Percentiles rank a stretch among this genome's conserved stretches.
phyloP scores from a whole-genome alignment of 2,888 invertebrate genomes.

The Phanerotoma sp. region DNA sequence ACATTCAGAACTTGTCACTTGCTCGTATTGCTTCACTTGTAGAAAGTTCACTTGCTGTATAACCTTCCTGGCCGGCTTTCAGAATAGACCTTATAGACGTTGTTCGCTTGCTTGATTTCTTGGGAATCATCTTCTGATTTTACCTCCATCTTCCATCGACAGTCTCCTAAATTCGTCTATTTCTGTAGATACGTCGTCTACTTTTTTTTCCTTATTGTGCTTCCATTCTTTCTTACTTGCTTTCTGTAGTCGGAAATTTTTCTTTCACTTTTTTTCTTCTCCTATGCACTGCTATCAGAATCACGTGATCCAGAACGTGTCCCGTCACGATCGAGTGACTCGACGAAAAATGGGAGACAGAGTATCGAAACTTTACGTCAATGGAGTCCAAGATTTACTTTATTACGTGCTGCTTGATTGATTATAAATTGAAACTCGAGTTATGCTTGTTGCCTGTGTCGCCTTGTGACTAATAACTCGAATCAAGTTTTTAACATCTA shows the following conservation, averaged over 20 bases:
- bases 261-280: slow-evolving; percentile 6
- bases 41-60: slow-evolving; percentile 11
- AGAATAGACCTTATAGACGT: neutral
- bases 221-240: neutral
- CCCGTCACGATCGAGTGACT: slow-evolving; percentile 18
- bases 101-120: neutral
- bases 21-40: slow-evolving; percentile 41
- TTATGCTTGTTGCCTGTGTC: slow-evolving; percentile 3
- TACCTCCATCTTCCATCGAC: no score
- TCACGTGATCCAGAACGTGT: slow-evolving; percentile 22
- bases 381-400: slow-evolving; percentile 1
- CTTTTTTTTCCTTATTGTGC: no score
- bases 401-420: slow-evolving; percentile 1
- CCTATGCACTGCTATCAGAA: slow-evolving; percentile 1
- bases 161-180: no score
- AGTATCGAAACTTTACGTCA: neutral
- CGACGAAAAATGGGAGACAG: slow-evolving; percentile 14
- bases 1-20: slow-evolving; percentile 54
- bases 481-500: no score
- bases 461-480: no score
- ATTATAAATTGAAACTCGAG: slow-evolving; percentile 7
- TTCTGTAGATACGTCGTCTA: no score
- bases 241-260: slow-evolving; percentile 1
- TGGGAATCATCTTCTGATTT: no score
- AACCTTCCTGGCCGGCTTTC: neutral